Conservation (phyloP, 2,797 vertebrate genomes). For the Margarornis squamiger region DNA sequence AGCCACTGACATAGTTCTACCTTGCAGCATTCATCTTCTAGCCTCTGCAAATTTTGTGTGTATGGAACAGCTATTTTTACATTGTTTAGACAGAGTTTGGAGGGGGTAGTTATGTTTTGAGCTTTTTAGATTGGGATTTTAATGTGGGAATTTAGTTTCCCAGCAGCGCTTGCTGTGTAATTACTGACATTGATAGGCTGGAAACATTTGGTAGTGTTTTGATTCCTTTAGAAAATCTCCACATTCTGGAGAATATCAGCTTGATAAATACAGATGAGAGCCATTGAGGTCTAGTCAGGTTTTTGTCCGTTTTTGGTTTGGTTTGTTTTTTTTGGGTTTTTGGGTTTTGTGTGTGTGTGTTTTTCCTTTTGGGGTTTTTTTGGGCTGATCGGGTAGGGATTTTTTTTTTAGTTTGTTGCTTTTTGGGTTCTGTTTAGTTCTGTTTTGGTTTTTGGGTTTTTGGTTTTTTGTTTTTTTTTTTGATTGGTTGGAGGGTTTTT, state of each 20-base stretch:
- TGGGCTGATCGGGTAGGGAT: too few species aligned
- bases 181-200: not conserved
- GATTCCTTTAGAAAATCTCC: not conserved
- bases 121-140: not conserved
- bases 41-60: not conserved
- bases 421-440: not conserved
- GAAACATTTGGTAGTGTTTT: not conserved
- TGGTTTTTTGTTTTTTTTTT: too few species aligned
- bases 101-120: not conserved
- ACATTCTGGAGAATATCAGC: accelerated
- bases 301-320: not conserved
- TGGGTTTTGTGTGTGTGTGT: too few species aligned
- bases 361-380: not conserved
- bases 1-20: not conserved
- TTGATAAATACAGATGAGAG: not conserved
- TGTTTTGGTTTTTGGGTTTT: not conserved
- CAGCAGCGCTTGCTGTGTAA: not conserved
- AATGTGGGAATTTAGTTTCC: not conserved
- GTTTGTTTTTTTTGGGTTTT: too few species aligned
- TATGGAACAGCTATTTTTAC: not conserved
- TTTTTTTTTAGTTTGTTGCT: not conserved
- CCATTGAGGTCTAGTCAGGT: not conserved
- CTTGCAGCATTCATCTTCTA: not conserved
- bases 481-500: not conserved
- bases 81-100: not conserved